Evolutionary conservation across 2,113 vertebrate species (phyloP), one percentile per base, ranked within the genome.

Genomic region (Apteryx owenii): DNA sequence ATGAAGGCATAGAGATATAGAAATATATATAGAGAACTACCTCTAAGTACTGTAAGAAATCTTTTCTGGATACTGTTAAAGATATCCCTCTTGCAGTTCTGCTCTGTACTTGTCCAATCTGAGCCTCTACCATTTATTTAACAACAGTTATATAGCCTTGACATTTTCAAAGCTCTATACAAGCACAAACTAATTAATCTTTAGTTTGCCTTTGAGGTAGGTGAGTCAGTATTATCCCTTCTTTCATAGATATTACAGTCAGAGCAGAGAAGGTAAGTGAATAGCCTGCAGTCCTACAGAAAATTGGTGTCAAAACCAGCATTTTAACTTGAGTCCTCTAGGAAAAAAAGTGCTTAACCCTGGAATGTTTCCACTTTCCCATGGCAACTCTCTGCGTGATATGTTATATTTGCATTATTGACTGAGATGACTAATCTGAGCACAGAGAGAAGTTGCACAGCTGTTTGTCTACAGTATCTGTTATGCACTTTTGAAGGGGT

Each of bases 161-260:
- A 95, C 93, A 97, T 97, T 97, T 97, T 97, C 85, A 90, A 89
- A 94, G 71, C 84, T 90, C 72, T 95, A 81, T 71, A 93, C 75
- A 93, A 96, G 87, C 85, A 96, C 85, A 96, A 96, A 97, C 95
- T 95, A 97, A 95, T 97, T 97, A 96, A 97, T 97, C 94, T 95
- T 97, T 85, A 73, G 79, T 97, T 97, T 96, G 91, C 89, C 94
- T 96, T 91, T 94, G 89, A 97, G 96, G 89, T 80, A 97, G 81
- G 64, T 94, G 89, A 97, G 62, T 93, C 91, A 90, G 91, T 97
- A 91, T 88, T 96, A 89, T 89, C 68, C 72, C 25, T 79, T 90
- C 89, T 88, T 95, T 89, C 87, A 60, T 16, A 82, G 60, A 81
- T 91, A 95, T 93, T 96, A 48, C 42, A 88, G 76, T 83, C 79